These are phyloP conservation scores for Ethmia dodecea DNA, from an alignment of 2,888 invertebrate species.

Conservation along the genomic window DNA sequence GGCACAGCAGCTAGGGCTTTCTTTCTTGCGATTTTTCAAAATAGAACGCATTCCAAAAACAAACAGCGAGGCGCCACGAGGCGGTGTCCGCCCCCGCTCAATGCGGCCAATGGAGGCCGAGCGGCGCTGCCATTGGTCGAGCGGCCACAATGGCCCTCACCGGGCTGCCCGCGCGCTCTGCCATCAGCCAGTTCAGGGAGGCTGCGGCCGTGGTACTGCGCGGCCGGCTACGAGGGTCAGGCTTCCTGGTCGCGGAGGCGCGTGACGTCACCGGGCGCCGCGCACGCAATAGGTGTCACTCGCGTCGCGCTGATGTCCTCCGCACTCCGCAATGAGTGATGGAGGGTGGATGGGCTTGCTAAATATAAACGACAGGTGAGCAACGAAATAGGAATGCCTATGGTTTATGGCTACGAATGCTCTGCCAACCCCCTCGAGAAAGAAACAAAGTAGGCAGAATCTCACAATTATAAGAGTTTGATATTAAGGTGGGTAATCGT, in stretches of 20 bases:
- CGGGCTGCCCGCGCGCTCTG: slow-evolving; percentile 12
- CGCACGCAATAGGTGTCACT: not conserved
- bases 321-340: too few species aligned
- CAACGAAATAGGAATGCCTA: too few species aligned
- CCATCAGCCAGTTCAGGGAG: not conserved
- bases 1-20: too few species aligned
- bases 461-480: too few species aligned
- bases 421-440: too few species aligned
- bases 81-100: slow-evolving; percentile 36
- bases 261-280: slow-evolving; percentile 3
- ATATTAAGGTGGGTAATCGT: too few species aligned
- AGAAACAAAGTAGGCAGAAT: too few species aligned
- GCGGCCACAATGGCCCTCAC: slow-evolving; percentile 56
- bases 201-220: not conserved
- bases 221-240: not conserved
- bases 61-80: slow-evolving; percentile 23
- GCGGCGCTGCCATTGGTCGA: slow-evolving; percentile 47
- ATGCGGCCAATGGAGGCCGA: slow-evolving; percentile 43
- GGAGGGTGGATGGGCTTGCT: too few species aligned
- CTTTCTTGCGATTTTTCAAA: not conserved
- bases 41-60: slow-evolving; percentile 3
- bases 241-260: not conserved
- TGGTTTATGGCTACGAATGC: too few species aligned
- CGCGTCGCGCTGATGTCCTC: too few species aligned
- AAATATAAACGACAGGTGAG: too few species aligned